Base-by-base conservation (phyloP, 2,797 vertebrate species). In the Phataginus tetradactyla region DNA sequence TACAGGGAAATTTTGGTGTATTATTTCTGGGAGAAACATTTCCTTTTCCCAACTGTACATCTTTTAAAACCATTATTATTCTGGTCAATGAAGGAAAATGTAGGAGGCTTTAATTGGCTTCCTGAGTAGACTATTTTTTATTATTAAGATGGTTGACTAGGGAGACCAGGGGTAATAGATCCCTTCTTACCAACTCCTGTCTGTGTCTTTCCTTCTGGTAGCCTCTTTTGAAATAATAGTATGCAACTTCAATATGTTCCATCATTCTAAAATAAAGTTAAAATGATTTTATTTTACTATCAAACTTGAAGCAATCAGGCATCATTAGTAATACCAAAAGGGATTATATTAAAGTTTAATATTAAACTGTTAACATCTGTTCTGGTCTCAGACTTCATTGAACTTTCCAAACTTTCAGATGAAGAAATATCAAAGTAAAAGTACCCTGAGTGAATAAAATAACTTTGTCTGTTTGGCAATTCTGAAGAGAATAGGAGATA, bases 311-410 rank as follows among this genome's bases (percentile, higher is more conserved):
- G 68, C 87, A 95, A 94, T 96, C 37, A 92, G 49, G 2, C 77
- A 90, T 97, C 84, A 94, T 96, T 96, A 97, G 71, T 59, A 84
- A 94, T 49, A 90, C 90, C 86, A 71, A 94, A 92, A 96, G 90
- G 77, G 68, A 95, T 93, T 90, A 64, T 92, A 94, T 86, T 95
- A 74, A 96, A 96, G 72, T 87, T 92, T 96, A 94, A 96, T 92
- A 90, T 91, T 96, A 89, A 95, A 94, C 91, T 93, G 84, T 90
- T 95, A 95, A 93, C 95, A 97, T 97, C 97, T 97, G 97, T 97
- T 97, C 63, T 92, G n/a, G 59, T 90, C 49, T 86, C 61, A 66
- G 69, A 25, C 21, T 94, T 97, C 94, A 96, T 39, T 96, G 87
- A 97, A 94, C 69, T 83, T 96, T 91, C 84, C 80, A 88, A 90